These are phyloP conservation scores for Dendrolimus pini DNA, from an alignment of 2,888 invertebrate genomes.

Conservation along the genomic window DNA sequence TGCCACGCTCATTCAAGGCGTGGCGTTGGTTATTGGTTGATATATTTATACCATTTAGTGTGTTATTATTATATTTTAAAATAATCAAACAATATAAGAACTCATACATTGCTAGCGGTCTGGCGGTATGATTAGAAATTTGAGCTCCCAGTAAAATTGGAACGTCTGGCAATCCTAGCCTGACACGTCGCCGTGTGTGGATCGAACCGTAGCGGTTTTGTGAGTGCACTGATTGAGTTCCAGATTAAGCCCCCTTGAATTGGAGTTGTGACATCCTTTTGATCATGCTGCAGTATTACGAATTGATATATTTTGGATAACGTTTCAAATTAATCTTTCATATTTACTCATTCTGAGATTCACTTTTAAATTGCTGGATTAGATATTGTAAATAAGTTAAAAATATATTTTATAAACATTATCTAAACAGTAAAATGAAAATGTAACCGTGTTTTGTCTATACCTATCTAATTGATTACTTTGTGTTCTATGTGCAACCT, in stretches of 20 bases:
- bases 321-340: background rate
- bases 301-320: background rate
- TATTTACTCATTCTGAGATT: background rate
- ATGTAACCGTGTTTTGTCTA: too few relatives aligned
- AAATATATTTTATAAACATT: too few relatives aligned
- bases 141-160: background rate
- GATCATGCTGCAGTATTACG: slow-evolving; percentile 11
- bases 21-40: too few relatives aligned
- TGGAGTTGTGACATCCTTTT: slow-evolving; percentile 28
- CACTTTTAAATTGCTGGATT: background rate
- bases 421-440: too few relatives aligned
- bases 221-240: slow-evolving; percentile 61
- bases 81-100: too few relatives aligned
- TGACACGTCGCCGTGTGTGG: slow-evolving; percentile 20
- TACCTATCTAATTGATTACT: too few relatives aligned
- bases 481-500: too few relatives aligned
- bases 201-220: slow-evolving; percentile 53
- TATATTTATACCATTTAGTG: too few relatives aligned
- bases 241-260: slow-evolving; percentile 40
- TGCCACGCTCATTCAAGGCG: too few relatives aligned
- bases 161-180: slow-evolving; percentile 9
- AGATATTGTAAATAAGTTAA: background rate
- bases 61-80: too few relatives aligned
- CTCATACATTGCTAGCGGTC: too few relatives aligned
- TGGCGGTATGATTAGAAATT: background rate